Evolutionary conservation across 2,797 vertebrate genomes (phyloP), one percentile per base, ranked within the genome.

Genomic region (Pachyuromys duprasi): DNA sequence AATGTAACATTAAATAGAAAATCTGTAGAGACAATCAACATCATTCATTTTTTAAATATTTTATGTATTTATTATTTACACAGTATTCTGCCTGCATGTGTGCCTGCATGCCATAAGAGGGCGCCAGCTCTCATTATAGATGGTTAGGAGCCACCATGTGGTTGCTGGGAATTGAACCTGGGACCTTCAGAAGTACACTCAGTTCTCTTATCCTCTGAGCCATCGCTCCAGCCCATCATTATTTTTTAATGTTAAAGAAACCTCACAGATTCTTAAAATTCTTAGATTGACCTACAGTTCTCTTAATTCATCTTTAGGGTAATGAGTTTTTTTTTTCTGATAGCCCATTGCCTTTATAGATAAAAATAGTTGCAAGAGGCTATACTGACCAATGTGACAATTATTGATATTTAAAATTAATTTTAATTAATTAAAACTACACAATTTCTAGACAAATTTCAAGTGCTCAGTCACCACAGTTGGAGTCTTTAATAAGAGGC

Each of bases 221-320:
- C 49, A 49, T 49, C 9, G 9, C 11, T 49, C 8, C 49, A 49
- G 49, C 49, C 49, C 49, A 49, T 49, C 49, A 49, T 49, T 49
- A 49, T 8, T 49, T 98, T 98, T 94, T 97, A 96, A 97, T 92
- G 75, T 96, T 97, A 63, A 93, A 89, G 65, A 24, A 91, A 49
- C 49, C 45, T 11, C 12, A 42, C 20, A 96, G 78, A 94, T 97
- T 97, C 96, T 93, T 98, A 93, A 97, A 97, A 96, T 95, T 97
- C 95, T 97, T 93, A 95, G 92, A 95, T 96, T 97, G 98, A 97
- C 63, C 96, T 94, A 95, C 57, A 67, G 45, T 70, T 96, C 86
- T 94, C 0, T 53, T 82, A 88, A 75, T 63, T 93, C 62, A 82
- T 91, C 49, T 28, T 89, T 93, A 92, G 12, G 55, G 9, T 55